Base-by-base conservation (phyloP, 64 coral and sea anemone genomes). In the Montipora sp. region DNA sequence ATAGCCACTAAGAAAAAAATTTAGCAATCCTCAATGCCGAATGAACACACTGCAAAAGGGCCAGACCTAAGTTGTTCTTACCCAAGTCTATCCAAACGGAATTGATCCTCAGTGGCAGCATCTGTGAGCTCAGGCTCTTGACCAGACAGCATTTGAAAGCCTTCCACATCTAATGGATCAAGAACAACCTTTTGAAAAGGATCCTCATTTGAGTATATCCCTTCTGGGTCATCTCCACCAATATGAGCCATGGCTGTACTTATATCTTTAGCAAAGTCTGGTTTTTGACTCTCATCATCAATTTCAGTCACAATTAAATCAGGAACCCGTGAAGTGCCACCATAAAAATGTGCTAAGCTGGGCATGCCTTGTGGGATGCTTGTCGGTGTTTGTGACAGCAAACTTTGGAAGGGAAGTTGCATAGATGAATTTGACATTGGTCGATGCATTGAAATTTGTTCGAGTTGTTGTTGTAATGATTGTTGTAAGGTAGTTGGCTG, bases 121-220 rank as follows among this genome's bases (percentile, higher is more conserved):
- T 93, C 91, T 15, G 91, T 86, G n/a, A 93, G 83, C 49, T 93
- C 91, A n/a, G 91, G 67, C 23, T 93, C 91, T 36, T 93, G 91
- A 18, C 91, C 91, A 87, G 91, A 88, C 21, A 93, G 66, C 84
- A 93, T 93, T 18, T 93, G 91, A 50, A 93, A 88, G 48, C 91
- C 86, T 67, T 93, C 91, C 59, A 93, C 78, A 61, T 93, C 91
- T 46, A 93, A 74, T 11, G 80, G 91, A 57, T 82, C 91, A 19
- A 93, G 76, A 22, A 87, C 91, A 78, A 92, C 91, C 46, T 78
- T 92, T 66, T 83, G 80, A 48, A 92, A 85, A 13, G 89, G 89
- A 59, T 92, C 91, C 44, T 93, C 91, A 27, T 44, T n/a, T 5
- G 81, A 43, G 68, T 93, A 93, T 15, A 93, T 45, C n/a, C 87